Evolutionary conservation across 2,113 vertebrate species (phyloP).

Genomic region (Leucopsar rothschildi): DNA sequence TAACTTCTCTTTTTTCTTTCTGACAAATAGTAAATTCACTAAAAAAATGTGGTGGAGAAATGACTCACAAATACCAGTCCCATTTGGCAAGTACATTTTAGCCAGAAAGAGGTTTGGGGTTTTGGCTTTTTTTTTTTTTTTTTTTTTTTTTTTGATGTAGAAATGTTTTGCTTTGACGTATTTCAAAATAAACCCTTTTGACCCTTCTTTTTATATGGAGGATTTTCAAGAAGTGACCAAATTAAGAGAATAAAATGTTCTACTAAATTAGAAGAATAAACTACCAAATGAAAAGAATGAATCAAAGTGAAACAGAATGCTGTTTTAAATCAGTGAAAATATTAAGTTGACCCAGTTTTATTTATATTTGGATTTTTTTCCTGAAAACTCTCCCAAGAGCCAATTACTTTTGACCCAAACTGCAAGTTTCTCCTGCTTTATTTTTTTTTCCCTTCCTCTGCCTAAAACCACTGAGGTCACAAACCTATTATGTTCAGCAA

Average conservation of each 20-base stretch:
- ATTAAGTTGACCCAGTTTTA: not conserved
- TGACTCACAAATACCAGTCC: conserved; percentile 43
- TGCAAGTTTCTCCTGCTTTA: not conserved
- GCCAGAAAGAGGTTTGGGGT: not conserved
- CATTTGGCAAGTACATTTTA: not conserved
- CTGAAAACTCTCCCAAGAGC: not conserved
- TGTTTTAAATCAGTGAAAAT: not conserved
- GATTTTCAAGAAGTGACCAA: not conserved
- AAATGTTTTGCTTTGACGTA: conserved; percentile 42
- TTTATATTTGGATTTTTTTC: not conserved
- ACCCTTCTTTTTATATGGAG: not conserved
- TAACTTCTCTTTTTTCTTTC: not conserved
- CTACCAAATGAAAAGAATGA: not conserved
- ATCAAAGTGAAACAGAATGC: not conserved
- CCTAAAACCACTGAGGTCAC: not conserved
- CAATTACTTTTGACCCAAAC: conserved; percentile 4
- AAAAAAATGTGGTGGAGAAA: conserved; percentile 10
- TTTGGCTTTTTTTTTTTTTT: not conserved
- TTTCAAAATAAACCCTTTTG: conserved; percentile 41
- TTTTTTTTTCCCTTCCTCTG: not conserved
- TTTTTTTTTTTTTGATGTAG: not conserved
- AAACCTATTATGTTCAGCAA: not conserved
- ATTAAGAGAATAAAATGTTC: conserved; percentile 12
- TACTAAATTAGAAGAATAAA: not conserved
- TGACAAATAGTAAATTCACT: conserved; percentile 51